Percentiles rank a stretch among this genome's conserved stretches.
Evolutionary conservation across 2,113 vertebrate genomes (phyloP).

Genomic region (Ibidorhyncha struthersii): DNA sequence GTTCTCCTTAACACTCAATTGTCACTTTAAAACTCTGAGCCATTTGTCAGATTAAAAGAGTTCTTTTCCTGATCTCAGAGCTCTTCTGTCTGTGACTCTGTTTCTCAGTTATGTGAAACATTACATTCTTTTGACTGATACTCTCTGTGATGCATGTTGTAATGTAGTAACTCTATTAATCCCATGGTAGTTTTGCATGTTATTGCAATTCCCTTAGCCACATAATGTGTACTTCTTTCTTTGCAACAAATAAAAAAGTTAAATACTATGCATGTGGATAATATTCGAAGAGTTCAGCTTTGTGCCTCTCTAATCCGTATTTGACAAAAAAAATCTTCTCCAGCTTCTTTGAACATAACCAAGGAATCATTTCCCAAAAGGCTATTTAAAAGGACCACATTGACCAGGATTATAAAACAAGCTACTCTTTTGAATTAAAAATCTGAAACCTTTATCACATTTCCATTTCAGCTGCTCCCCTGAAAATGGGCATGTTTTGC

Average conservation of each 20-base stretch:
- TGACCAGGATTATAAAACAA: neutral
- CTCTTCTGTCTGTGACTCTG: conserved; percentile 11
- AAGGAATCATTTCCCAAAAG: neutral
- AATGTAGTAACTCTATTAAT: conserved; percentile 7
- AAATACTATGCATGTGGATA: neutral
- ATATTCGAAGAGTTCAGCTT: neutral
- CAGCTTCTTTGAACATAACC: neutral
- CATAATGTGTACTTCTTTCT: neutral
- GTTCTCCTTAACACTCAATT: conserved; percentile 30
- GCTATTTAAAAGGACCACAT: neutral
- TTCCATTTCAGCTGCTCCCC: neutral
- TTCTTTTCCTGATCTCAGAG: conserved; percentile 38
- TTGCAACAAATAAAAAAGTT: neutral
- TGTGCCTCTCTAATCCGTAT: neutral
- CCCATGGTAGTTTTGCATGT: neutral
- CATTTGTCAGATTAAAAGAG: conserved; percentile 22
- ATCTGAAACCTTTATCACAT: neutral
- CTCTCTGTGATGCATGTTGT: neutral
- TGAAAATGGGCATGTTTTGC: neutral
- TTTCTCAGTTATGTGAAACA: conserved; percentile 28
- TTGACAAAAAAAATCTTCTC: neutral
- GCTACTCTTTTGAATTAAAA: neutral
- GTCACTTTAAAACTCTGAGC: conserved; percentile 39
- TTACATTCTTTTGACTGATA: neutral
- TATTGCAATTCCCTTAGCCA: neutral